Evolutionary conservation across 2,888 invertebrate genomes (phyloP), one percentile per base, ranked within the genome.

Genomic region (Drosophila seclusa): DNA sequence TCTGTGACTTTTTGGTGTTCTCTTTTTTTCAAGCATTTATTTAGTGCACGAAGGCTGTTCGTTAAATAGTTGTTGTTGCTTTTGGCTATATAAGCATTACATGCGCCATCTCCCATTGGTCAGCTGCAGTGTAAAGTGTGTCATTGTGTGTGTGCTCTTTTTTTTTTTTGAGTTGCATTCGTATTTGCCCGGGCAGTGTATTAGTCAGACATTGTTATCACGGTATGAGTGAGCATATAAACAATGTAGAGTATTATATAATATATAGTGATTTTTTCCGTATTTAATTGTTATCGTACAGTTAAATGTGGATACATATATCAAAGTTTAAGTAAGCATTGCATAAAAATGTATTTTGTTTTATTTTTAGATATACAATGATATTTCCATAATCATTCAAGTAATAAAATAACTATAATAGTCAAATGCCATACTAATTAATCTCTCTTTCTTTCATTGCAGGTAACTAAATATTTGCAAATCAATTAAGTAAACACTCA

Each of bases 391-490:
- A 49, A 49, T 29, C 5, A 27, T 18, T 49, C 11, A 18, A 27
- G 18, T 29, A 18, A 10, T 10, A 27, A 18, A 36, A 18, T 4
- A 34, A 18, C 6, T 11, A 31, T 32, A 6, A n/a, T 13, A n/a
- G 2, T 53, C 18, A 16, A 27, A 38, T 16, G 2, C 5, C 24
- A 4, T 36, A 70, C 57, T 68, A 38, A 66, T 52, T 27, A 8
- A 10, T 58, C 8, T 40, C 2, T 8, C 16, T 65, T 7, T 38
- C n/a, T 72, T 31, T 83, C 24, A 8, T 88, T 84, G 8, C 84
- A 85, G 89, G 84, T 85, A 84, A 83, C 58, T 69, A 72, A 45
- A 55, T 57, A 53, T n/a, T 45, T 55, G n/a, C 50, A 27, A 21
- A 54, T 27, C 40, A 58, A 34, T 50, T 58, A n/a, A 31, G n/a